Evolutionary conservation across 1,140 invertebrate species (phyloP).

Genomic region (Ips nitidus): DNA sequence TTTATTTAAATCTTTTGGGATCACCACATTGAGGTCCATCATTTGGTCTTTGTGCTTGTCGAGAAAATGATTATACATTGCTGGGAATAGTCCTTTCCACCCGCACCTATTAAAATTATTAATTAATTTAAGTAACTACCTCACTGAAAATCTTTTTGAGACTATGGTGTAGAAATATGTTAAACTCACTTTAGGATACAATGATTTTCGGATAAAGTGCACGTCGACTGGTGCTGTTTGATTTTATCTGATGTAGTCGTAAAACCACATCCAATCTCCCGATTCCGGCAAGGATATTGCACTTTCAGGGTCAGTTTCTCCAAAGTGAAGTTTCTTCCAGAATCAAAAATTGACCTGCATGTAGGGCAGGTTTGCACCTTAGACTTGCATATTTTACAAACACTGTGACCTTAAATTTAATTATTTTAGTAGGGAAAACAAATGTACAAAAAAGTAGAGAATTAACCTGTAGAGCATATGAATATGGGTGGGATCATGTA

Average conservation of each 20-base stretch:
- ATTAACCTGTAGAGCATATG: slow-evolving; percentile 53
- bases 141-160: too few species aligned
- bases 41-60: neutral
- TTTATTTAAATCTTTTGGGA: slow-evolving; percentile 19
- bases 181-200: slow-evolving; percentile 27
- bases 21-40: neutral
- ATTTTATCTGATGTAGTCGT: slow-evolving; percentile 31
- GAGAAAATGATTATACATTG: slow-evolving; percentile 21
- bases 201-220: slow-evolving; percentile 17
- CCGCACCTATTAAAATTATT: neutral
- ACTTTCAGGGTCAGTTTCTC: slow-evolving; percentile 40
- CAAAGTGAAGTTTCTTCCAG: slow-evolving; percentile 55
- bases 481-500: slow-evolving; percentile 58
- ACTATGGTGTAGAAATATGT: neutral
- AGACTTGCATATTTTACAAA: slow-evolving; percentile 54
- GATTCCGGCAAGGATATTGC: slow-evolving; percentile 32
- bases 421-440: neutral
- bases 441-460: neutral
- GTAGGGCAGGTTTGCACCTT: slow-evolving; percentile 55
- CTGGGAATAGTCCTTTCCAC: slow-evolving; percentile 18
- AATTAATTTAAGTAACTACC: too few species aligned
- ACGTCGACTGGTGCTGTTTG: slow-evolving; percentile 19
- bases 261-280: slow-evolving; percentile 31
- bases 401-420: slow-evolving; percentile 52
- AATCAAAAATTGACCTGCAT: slow-evolving; percentile 53